Percentiles rank a stretch among this genome's conserved stretches.
These are phyloP conservation scores for Cotesia chilonis DNA, from an alignment of 1,140 invertebrate genomes.

Conservation along the genomic window DNA sequence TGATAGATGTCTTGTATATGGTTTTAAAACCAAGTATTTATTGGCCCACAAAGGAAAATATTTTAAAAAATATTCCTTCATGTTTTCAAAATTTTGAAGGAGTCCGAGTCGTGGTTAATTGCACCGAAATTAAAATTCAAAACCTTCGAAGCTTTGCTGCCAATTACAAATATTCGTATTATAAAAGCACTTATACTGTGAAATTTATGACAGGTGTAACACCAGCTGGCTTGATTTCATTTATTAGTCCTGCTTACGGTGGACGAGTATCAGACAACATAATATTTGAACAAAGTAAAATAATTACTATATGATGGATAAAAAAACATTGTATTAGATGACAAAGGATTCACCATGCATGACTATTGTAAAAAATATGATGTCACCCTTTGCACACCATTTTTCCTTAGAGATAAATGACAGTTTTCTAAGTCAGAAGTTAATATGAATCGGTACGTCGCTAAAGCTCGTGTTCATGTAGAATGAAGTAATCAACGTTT, in stretches of 20 bases:
- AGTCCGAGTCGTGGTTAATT: slow-evolving; percentile 45
- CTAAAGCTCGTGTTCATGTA: no score
- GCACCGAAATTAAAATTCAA: slow-evolving; percentile 41
- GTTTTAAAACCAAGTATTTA: slow-evolving; percentile 35
- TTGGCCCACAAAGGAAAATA: slow-evolving; percentile 38
- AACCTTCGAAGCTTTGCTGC: slow-evolving; percentile 35
- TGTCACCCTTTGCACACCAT: slow-evolving; percentile 12
- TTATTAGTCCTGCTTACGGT: slow-evolving; percentile 47
- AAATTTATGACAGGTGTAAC: slow-evolving; percentile 54
- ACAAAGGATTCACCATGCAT: slow-evolving; percentile 41
- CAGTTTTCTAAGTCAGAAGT: slow-evolving; percentile 42
- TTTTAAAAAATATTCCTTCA: slow-evolving; percentile 40
- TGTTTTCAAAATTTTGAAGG: slow-evolving; percentile 46
- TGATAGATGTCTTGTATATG: slow-evolving; percentile 34
- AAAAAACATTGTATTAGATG: slow-evolving; percentile 31
- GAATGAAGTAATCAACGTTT: no score
- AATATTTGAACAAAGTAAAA: slow-evolving; percentile 44
- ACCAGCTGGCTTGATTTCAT: slow-evolving; percentile 48
- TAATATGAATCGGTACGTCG: neutral
- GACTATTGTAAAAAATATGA: slow-evolving; percentile 35
- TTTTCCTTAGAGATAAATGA: slow-evolving; percentile 17
- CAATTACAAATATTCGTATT: slow-evolving; percentile 42
- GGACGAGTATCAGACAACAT: slow-evolving; percentile 47
- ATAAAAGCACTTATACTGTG: slow-evolving; percentile 46
- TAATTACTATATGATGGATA: slow-evolving; percentile 24